Base-by-base conservation (phyloP, 2,797 vertebrate genomes). In the Morus bassanus region DNA sequence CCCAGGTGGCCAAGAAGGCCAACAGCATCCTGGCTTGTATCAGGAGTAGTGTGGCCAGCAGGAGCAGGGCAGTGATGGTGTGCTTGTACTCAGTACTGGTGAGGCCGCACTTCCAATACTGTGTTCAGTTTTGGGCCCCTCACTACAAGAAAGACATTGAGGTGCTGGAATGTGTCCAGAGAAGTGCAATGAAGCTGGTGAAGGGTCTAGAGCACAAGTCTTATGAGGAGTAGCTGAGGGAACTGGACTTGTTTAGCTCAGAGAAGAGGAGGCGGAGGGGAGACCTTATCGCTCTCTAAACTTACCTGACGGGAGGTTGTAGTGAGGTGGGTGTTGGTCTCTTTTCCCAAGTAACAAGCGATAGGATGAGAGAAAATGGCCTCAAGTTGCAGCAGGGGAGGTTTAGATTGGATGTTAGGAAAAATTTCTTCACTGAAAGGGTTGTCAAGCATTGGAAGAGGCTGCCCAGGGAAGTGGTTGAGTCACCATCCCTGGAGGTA, bases 321-420 rank as follows among this genome's bases (percentile, higher is more conserved):
- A 60, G 59, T 1, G 16, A 61, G 30, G 1, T 61, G 18, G 21
- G 3, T 1, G 2, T 70, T 0, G 0, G 7, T 8, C 13, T 88
- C 7, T 79, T 0, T n/a, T n/a, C n/a, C 12, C 17, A 2, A 15
- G 19, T 30, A 18, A 12, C 15, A 63, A 35, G 45, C 2, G 13
- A 7, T 7, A 35, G 65, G 3, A 33, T 0, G 2, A 68, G 50
- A 88, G 43, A 28, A 72, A 51, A 27, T 13, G 9, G 8, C 28
- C 7, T 82, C 10, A 48, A 15, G 8, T 72, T 85, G 23, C 0
- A 1, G 4, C 5, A 33, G 17, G 7, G 7, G 2, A 61, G 3
- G 4, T 69, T 60, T 37, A 65, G 22, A 7, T 19, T 57, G 21
- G 8, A 7, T 14, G 3, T 27, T 8, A 27, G 24, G 59, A 11